Conservation (phyloP, 2,888 invertebrate species). For the Drosophila suboccidentalis region DNA sequence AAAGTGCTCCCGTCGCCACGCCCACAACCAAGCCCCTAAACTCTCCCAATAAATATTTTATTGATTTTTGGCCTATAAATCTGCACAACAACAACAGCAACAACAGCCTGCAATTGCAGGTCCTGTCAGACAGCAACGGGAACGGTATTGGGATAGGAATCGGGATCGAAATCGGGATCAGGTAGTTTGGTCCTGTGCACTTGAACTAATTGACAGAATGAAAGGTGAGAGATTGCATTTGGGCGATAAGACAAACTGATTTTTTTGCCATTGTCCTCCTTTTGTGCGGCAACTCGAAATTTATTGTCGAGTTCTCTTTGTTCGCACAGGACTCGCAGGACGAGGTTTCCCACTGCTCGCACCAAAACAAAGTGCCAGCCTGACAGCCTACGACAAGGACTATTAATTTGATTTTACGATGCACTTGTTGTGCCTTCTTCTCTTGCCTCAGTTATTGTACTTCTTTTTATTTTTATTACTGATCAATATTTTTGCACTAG, state of each 20-base stretch:
- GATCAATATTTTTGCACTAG: slow-evolving; percentile 75
- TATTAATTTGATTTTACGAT: slow-evolving; percentile 80
- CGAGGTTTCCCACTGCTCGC: slow-evolving; percentile 76
- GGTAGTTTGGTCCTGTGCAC: slow-evolving; percentile 58
- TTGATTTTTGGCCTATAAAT: slow-evolving; percentile 63
- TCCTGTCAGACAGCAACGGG: slow-evolving; percentile 5
- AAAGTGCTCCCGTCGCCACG: slow-evolving; percentile 68
- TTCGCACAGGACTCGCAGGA: slow-evolving; percentile 24
- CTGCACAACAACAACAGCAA: slow-evolving; percentile 31
- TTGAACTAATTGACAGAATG: slow-evolving; percentile 79
- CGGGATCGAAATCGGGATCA: slow-evolving; percentile 16
- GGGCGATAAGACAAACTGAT: slow-evolving; percentile 67
- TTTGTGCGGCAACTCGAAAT: slow-evolving; percentile 49
- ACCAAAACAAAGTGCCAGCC: slow-evolving; percentile 77
- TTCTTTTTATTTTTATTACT: slow-evolving; percentile 63
- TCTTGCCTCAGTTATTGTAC: slow-evolving; percentile 5
- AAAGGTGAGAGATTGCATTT: slow-evolving; percentile 79
- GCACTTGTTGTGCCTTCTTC: slow-evolving; percentile 60
- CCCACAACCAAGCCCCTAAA: slow-evolving; percentile 27
- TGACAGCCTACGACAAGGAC: slow-evolving; percentile 68
- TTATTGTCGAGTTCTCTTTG: slow-evolving; percentile 65
- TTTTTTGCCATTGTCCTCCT: slow-evolving; percentile 37
- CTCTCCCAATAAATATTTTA: slow-evolving; percentile 64
- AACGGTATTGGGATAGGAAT: not conserved
- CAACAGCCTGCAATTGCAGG: slow-evolving; percentile 23